Base-by-base conservation (phyloP, 2,113 vertebrate species). In the Peromyscus maniculatus region DNA sequence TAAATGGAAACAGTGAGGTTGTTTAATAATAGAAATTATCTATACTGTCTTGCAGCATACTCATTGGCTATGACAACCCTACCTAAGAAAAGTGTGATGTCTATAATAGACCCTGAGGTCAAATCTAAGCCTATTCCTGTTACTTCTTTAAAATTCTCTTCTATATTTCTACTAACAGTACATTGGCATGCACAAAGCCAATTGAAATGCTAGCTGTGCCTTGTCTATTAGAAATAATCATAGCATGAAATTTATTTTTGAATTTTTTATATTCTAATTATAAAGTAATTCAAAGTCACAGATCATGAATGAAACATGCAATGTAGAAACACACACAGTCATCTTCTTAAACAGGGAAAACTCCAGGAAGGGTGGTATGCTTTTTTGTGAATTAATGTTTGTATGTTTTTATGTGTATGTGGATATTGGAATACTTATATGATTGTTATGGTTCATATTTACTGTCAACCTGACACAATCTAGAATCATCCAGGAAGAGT, bases 241-340 rank as follows among this genome's bases (percentile, higher is more conserved):
- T 57, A 71, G 49, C 22, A 94, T 89, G 4, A 49, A 55, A 77
- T 80, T 93, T 89, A 36, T 59, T 89, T 91, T 88, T 91, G 16
- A 95, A 77, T 36, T 80, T 80, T 92, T 91, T 10, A 49, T 79
- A 88, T 91, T 88, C 79, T 75, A 75, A 57, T 94, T 90, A 84
- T 5, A 91, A 94, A 95, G 49, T 71, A 75, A 87, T 87, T 94
- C 24, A 15, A 87, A 93, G 39, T 95, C 64, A 94, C 33, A 67
- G 13, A 66, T 62, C 89, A 2, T 57, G 2, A 97, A 94, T 95
- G 92, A 74, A 49, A 49, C 24, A 91, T 24, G 10, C 13, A 91
- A 8, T n/a, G 49, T 5, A 79, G 88, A 91, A 95, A 15, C 22
- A 55, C 22, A 52, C 15, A 22, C 83, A 91, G 59, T 89, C 16